Conservation (phyloP, 1,140 invertebrate species). For the Zaprionus inermis region DNA sequence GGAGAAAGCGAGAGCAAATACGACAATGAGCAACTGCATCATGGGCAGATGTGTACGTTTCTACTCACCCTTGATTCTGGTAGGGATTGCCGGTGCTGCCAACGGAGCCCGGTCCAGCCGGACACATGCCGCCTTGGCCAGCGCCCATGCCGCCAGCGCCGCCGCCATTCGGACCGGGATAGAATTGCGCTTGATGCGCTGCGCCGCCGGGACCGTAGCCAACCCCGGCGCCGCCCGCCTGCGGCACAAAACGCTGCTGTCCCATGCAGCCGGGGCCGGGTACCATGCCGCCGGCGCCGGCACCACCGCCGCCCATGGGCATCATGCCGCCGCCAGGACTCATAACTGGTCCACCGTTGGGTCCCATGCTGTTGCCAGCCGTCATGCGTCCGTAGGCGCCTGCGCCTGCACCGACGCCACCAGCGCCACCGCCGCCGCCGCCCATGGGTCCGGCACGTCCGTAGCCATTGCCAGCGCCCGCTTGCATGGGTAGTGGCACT, state of each 20-base stretch:
- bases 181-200: constrained; percentile 73
- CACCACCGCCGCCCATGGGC: constrained; percentile 73
- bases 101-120: constrained; percentile 77
- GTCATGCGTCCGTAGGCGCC: constrained; percentile 69
- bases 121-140: constrained; percentile 74
- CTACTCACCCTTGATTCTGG: constrained; percentile 82
- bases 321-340: constrained; percentile 61
- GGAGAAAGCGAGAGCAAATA: neutral
- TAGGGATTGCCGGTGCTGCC: constrained; percentile 76
- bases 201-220: constrained; percentile 64
- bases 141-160: constrained; percentile 84
- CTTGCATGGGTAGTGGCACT: constrained; percentile 80
- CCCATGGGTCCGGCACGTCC: constrained; percentile 82
- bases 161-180: constrained; percentile 84
- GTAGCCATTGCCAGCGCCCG: constrained; percentile 70
- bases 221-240: constrained; percentile 82
- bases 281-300: constrained; percentile 71
- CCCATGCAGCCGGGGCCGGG: constrained; percentile 82
- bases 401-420: constrained; percentile 43
- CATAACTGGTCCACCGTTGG: constrained; percentile 70
- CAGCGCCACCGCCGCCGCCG: constrained; percentile 41
- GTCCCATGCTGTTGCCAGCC: constrained; percentile 84
- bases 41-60: no score
- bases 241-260: constrained; percentile 75
- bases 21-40: constrained; percentile 13